A percentile compares a stretch with the other conserved stretches of the same genome.
phyloP scores from a whole-genome alignment of 2,113 vertebrate species.

The Amblyopsis rosae region DNA sequence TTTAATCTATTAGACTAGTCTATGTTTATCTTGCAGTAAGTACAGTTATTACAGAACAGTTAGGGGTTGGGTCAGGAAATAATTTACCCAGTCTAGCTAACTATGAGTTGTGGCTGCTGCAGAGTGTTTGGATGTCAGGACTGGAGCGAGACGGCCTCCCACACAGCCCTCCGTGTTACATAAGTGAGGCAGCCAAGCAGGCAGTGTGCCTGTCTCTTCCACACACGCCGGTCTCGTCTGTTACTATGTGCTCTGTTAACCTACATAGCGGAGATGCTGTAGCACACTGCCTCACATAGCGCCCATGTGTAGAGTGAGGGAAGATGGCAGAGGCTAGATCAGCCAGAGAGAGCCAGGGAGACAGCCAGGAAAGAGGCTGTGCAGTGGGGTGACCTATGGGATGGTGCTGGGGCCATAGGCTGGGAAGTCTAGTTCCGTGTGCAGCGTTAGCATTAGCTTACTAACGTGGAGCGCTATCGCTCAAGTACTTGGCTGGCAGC shows the following conservation, averaged over 20 bases:
- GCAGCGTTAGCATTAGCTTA: too few relatives aligned
- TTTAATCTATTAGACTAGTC: too few relatives aligned
- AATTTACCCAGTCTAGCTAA: too few relatives aligned
- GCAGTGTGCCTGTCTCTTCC: slow-evolving; percentile 46
- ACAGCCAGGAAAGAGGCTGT: not conserved
- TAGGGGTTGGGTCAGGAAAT: not conserved
- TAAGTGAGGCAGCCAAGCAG: slow-evolving; percentile 36
- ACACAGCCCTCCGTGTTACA: slow-evolving; percentile 34
- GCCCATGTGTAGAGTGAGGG: not conserved
- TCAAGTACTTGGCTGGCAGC: too few relatives aligned
- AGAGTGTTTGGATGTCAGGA: slow-evolving; percentile 18
- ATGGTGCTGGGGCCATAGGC: too few relatives aligned
- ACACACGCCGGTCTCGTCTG: slow-evolving; percentile 44
- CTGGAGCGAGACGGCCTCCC: slow-evolving; percentile 24
- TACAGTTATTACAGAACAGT: not conserved
- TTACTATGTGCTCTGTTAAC: slow-evolving; percentile 63
- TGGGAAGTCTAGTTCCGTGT: too few relatives aligned
- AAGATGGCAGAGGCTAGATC: slow-evolving; percentile 1
- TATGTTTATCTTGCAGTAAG: not conserved
- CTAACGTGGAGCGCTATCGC: too few relatives aligned
- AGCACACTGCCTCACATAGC: slow-evolving; percentile 66
- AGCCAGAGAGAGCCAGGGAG: slow-evolving; percentile 8
- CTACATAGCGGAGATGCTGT: slow-evolving; percentile 48
- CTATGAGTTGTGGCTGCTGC: slow-evolving; percentile 1
- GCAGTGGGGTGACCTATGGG: too few relatives aligned